Evolutionary conservation across 1,140 invertebrate genomes (phyloP).

Genomic region (Rhysida immarginata): DNA sequence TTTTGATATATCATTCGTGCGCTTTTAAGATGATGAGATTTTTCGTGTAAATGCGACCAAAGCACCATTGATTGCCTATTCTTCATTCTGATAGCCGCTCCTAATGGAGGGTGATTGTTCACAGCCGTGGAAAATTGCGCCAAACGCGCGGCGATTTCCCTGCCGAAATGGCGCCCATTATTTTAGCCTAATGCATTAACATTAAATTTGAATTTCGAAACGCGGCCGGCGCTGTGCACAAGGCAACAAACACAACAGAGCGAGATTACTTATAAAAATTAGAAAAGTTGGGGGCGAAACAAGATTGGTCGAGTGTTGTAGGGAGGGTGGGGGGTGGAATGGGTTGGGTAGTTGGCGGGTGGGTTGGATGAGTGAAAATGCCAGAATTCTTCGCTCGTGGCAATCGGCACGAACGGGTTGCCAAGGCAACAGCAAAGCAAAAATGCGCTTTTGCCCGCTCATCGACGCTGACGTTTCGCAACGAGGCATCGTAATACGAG

Average conservation of each 20-base stretch:
- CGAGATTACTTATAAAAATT: slow-evolving; percentile 3
- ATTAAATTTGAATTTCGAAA: slow-evolving; percentile 13
- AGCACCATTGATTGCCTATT: slow-evolving; percentile 9
- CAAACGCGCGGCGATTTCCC: not conserved
- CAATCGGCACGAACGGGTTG: no score
- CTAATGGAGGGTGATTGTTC: slow-evolving; percentile 11
- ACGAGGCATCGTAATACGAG: not conserved
- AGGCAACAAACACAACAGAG: not conserved
- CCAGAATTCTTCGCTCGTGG: no score
- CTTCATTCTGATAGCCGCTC: not conserved
- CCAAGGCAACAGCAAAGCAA: no score
- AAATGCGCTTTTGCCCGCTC: no score
- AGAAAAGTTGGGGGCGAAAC: not conserved
- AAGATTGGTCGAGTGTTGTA: not conserved
- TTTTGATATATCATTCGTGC: slow-evolving; percentile 8
- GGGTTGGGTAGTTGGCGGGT: no score
- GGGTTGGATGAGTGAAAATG: no score
- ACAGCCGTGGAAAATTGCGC: not conserved
- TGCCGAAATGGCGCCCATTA: slow-evolving; percentile 2
- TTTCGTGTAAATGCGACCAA: slow-evolving; percentile 9
- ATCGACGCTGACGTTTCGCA: no score
- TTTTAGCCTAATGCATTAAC: slow-evolving; percentile 9
- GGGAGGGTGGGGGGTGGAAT: not conserved
- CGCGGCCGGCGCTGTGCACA: not conserved
- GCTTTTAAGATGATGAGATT: slow-evolving; percentile 13